Evolutionary conservation across 2,888 invertebrate species (phyloP).

Genomic region (Clunio marinus): DNA sequence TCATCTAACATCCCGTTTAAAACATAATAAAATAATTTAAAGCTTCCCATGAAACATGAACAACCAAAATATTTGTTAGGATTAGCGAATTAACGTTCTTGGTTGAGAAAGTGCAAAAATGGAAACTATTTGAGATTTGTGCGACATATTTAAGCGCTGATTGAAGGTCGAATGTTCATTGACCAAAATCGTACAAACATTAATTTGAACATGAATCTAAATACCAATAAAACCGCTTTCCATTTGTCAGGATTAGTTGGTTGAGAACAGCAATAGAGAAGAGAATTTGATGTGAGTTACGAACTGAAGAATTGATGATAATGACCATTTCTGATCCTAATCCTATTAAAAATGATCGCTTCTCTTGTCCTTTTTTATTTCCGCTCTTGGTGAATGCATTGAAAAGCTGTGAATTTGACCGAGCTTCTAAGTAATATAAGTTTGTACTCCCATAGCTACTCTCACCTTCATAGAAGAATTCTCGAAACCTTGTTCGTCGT

Average conservation of each 20-base stretch:
- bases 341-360: slow-evolving; percentile 36
- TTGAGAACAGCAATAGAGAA: neutral
- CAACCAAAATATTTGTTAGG: too few relatives aligned
- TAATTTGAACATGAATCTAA: neutral
- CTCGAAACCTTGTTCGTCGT: neutral
- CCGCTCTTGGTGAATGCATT: neutral
- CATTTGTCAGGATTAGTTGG: slow-evolving; percentile 32
- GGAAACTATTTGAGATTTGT: too few relatives aligned
- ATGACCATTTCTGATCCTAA: slow-evolving; percentile 28
- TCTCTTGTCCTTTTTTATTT: neutral
- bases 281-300: slow-evolving; percentile 6
- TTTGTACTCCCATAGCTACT: slow-evolving; percentile 1
- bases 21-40: too few relatives aligned
- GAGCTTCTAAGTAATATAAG: neutral
- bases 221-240: slow-evolving; percentile 23
- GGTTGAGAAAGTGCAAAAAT: too few relatives aligned
- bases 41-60: too few relatives aligned
- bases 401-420: neutral
- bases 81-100: too few relatives aligned
- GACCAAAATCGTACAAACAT: neutral
- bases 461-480: neutral
- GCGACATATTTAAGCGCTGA: too few relatives aligned
- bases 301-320: slow-evolving; percentile 35
- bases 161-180: too few relatives aligned
- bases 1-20: too few relatives aligned